phyloP scores from a whole-genome alignment of 2,113 vertebrate species.

The Potamarius usumacintae region DNA sequence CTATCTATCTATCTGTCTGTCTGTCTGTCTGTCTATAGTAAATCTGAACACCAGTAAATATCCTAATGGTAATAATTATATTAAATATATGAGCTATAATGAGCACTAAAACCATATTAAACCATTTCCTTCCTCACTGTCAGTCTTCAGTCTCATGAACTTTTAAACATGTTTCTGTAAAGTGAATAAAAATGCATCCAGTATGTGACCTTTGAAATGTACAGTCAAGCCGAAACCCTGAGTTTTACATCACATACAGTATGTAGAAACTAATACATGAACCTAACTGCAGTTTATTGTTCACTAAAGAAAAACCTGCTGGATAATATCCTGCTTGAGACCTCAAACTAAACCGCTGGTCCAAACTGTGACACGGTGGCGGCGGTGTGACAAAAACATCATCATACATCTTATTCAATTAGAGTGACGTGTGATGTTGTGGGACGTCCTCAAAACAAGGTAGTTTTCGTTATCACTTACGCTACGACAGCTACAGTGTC shows the following conservation, averaged over 20 bases:
- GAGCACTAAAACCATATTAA: not conserved
- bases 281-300: no score
- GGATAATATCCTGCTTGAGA: not conserved
- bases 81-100: not conserved
- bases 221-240: not conserved
- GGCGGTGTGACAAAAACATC: not conserved
- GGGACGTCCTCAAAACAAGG: not conserved
- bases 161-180: no score
- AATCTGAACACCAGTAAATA: no score
- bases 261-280: not conserved
- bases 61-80: no score
- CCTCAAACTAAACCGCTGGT: not conserved
- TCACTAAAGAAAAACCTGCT: not conserved
- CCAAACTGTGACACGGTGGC: not conserved
- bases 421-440: not conserved
- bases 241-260: not conserved
- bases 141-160: not conserved
- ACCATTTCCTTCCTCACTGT: not conserved
- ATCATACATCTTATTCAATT: not conserved
- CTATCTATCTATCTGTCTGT: no score
- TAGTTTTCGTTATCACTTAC: not conserved
- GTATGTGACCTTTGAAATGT: not conserved
- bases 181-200: no score
- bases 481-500: no score
- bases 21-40: no score